These are phyloP conservation scores for Choristoneura fumiferana DNA, from an alignment of 1,140 invertebrate species.

Conservation along the genomic window DNA sequence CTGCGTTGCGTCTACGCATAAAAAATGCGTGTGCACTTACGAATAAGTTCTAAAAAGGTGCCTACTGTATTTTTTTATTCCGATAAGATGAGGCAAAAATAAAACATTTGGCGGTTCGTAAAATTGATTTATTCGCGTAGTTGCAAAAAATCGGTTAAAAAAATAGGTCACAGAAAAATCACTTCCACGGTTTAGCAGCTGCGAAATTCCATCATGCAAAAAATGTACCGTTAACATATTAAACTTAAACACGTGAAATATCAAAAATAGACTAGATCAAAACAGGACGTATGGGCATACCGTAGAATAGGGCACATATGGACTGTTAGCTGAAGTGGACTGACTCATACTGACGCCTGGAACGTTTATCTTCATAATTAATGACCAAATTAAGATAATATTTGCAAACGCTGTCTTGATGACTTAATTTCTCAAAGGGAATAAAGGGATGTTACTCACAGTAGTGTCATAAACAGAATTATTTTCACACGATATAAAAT, in stretches of 20 bases:
- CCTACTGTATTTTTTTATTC: no score
- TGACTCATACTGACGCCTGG: conserved; percentile 9
- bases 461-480: no score
- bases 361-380: conserved; percentile 6
- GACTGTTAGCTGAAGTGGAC: neutral
- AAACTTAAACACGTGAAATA: neutral
- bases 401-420: conserved; percentile 6
- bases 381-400: conserved; percentile 17
- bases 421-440: neutral
- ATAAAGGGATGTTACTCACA: no score
- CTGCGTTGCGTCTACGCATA: no score
- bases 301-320: neutral
- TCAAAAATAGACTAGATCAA: neutral
- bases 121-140: no score
- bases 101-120: no score
- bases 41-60: no score
- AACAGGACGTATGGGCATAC: neutral
- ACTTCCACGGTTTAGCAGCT: neutral
- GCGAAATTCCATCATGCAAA: neutral
- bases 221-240: neutral
- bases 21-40: no score
- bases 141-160: no score
- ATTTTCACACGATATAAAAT: no score
- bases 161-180: neutral
- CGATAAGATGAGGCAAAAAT: no score